Conservation (phyloP, 2,888 invertebrate species). For the Augochlorella aurata region DNA sequence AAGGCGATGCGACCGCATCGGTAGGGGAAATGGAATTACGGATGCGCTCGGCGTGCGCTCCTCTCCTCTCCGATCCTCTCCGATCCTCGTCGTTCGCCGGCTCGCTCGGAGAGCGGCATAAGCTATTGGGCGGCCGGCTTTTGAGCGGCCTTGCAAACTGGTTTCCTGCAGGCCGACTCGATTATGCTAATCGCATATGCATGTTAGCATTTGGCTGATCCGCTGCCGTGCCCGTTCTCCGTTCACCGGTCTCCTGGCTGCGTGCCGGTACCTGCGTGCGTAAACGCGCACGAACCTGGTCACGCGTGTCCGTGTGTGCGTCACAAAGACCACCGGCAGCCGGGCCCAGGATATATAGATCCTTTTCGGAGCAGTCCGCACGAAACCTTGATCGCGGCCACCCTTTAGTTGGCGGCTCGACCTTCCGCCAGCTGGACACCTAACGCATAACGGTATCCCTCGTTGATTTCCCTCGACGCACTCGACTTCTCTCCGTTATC, state of each 20-base stretch:
- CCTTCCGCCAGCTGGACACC: constrained; percentile 64
- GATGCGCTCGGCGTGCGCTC: constrained; percentile 70
- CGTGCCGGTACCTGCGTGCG: not conserved
- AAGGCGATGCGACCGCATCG: constrained; percentile 24
- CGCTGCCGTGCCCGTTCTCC: constrained; percentile 62
- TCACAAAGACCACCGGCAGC: not conserved
- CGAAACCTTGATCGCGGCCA: constrained; percentile 63
- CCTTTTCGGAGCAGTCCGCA: constrained; percentile 40
- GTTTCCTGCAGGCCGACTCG: constrained; percentile 78
- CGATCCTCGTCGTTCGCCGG: constrained; percentile 27
- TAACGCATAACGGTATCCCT: constrained; percentile 63
- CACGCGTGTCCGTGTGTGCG: not conserved
- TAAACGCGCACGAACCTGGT: too few relatives aligned
- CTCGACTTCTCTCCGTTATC: constrained; percentile 32
- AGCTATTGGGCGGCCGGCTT: constrained; percentile 74
- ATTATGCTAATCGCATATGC: constrained; percentile 80
- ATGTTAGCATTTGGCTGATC: constrained; percentile 77
- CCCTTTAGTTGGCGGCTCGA: constrained; percentile 62
- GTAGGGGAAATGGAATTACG: constrained; percentile 72
- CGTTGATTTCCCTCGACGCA: constrained; percentile 38
- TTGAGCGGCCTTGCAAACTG: constrained; percentile 81
- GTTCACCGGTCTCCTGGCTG: constrained; percentile 61
- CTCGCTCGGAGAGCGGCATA: constrained; percentile 59
- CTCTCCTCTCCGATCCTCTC: not conserved
- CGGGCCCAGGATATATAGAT: constrained; percentile 18